A percentile compares a stretch with the other conserved stretches of the same genome.
These are phyloP conservation scores for Drosophila kurseongensis DNA, from an alignment of 1,140 invertebrate genomes.

Conservation along the genomic window DNA sequence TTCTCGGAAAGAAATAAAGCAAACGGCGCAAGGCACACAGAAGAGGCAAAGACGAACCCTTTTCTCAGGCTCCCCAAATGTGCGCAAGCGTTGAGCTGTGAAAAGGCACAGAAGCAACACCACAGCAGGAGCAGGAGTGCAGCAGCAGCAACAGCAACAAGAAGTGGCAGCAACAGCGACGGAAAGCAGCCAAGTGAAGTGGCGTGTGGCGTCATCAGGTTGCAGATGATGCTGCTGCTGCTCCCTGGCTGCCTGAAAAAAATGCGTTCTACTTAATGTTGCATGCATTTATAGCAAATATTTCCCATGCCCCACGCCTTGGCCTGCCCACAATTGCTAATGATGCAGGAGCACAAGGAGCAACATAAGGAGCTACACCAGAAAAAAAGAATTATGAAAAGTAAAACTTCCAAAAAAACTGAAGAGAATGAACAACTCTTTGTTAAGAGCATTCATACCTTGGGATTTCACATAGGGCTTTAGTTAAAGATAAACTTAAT, in stretches of 20 bases:
- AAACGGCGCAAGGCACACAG: conserved; percentile 41
- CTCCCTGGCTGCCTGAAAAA: conserved; percentile 47
- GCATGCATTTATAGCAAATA: conserved; percentile 83
- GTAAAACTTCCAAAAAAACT: no score
- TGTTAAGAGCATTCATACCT: no score
- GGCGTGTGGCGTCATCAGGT: conserved; percentile 78
- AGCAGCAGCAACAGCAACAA: conserved; percentile 34
- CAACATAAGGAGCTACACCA: conserved; percentile 24
- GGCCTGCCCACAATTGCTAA: conserved; percentile 76
- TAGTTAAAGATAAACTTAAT: no score
- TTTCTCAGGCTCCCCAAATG: conserved; percentile 64
- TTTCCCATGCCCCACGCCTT: conserved; percentile 73
- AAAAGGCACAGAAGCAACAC: conserved; percentile 65
- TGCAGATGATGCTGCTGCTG: conserved; percentile 53
- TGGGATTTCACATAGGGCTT: no score
- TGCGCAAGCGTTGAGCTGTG: conserved; percentile 81
- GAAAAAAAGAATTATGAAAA: conserved; percentile 3
- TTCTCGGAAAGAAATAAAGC: conserved; percentile 76
- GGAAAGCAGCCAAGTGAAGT: conserved; percentile 76
- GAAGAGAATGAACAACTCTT: no score
- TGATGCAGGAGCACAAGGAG: conserved; percentile 63
- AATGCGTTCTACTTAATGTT: conserved; percentile 83
- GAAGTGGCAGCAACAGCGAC: conserved; percentile 42
- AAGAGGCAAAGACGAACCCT: conserved; percentile 48
- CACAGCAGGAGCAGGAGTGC: conserved; percentile 10